Conservation (phyloP, 2,888 invertebrate species). For the Celastrina argiolus region DNA sequence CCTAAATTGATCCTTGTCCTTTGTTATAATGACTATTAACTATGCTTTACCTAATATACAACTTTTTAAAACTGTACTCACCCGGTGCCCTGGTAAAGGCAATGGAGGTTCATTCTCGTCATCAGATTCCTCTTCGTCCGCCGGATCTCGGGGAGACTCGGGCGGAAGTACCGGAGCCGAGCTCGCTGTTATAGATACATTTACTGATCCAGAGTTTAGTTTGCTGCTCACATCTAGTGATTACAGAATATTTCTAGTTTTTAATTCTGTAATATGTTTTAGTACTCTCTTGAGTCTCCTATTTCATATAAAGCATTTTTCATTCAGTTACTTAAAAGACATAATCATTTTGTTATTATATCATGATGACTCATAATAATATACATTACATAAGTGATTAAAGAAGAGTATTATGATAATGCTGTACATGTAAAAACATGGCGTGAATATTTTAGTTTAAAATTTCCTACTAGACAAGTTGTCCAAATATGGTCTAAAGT, state of each 20-base stretch:
- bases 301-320: not conserved
- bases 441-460: no score
- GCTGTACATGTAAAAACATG: no score
- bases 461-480: no score
- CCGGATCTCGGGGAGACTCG: slow-evolving; percentile 66
- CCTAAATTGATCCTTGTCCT: no score
- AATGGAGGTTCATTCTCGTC: slow-evolving; percentile 80
- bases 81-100: slow-evolving; percentile 83
- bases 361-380: no score
- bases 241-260: slow-evolving; percentile 1
- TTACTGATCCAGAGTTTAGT: slow-evolving; percentile 73
- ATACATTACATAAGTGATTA: not conserved
- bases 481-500: no score
- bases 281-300: not conserved
- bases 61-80: slow-evolving; percentile 57
- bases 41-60: no score
- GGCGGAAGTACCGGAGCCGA: slow-evolving; percentile 62
- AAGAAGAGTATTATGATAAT: not conserved
- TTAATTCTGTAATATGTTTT: not conserved
- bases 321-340: no score
- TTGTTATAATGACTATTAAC: not conserved
- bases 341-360: no score
- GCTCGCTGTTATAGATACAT: slow-evolving; percentile 79
- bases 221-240: slow-evolving; percentile 68
- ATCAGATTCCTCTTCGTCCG: slow-evolving; percentile 76